Evolutionary conservation across 2,888 invertebrate species (phyloP).

Genomic region (Sepiola atlantica): DNA sequence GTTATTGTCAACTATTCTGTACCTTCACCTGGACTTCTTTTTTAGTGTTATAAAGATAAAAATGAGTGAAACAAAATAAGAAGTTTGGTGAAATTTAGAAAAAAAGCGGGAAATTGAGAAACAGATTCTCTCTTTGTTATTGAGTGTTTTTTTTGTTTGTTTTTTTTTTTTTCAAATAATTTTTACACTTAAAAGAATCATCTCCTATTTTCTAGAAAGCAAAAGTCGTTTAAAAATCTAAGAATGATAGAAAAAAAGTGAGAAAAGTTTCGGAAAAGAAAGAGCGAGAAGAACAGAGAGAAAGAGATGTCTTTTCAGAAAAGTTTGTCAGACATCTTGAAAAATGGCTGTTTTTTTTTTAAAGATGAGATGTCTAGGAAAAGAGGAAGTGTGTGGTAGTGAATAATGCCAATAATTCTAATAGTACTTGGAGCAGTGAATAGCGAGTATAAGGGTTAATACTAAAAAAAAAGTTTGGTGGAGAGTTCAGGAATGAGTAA

Average conservation of each 20-base stretch:
- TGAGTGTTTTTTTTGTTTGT: background rate
- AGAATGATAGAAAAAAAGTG: background rate
- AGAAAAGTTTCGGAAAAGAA: background rate
- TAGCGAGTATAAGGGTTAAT: background rate
- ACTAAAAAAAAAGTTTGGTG: background rate
- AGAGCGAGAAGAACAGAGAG: background rate
- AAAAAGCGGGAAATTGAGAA: background rate
- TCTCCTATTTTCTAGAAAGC: background rate
- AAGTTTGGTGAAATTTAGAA: background rate
- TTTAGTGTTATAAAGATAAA: background rate
- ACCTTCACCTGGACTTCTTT: too few species aligned
- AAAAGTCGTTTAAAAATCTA: background rate
- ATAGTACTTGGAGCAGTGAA: background rate
- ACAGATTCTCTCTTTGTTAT: background rate
- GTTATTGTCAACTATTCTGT: too few species aligned
- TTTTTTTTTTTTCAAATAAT: background rate
- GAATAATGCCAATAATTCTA: background rate
- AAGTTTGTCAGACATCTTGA: background rate
- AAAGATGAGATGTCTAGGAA: background rate
- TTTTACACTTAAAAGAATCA: too few species aligned
- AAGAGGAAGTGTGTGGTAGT: background rate
- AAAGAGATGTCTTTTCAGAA: background rate
- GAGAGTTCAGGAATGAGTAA: slow-evolving; percentile 32
- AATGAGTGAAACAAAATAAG: background rate
- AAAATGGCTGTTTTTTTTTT: background rate